Base-by-base conservation (phyloP, 2,113 vertebrate genomes). In the Paedocypris sp. region DNA sequence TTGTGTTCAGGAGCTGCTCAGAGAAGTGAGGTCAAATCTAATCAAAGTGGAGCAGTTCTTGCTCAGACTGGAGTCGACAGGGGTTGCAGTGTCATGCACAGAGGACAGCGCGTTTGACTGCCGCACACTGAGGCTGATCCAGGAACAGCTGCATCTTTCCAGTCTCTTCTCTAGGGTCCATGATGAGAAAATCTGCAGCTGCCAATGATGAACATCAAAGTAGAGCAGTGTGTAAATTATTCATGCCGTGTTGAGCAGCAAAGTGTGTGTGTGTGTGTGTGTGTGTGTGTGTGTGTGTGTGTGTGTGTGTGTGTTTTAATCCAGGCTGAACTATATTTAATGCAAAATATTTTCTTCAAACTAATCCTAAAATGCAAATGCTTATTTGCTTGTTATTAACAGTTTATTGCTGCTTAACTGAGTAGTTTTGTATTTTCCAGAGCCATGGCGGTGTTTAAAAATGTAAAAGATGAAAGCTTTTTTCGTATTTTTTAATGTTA, bases 151-250 rank as follows among this genome's bases (percentile, higher is more conserved):
- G 38, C 57, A 76, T 69, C 61, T 70, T 69, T 48, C 60, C 25
- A 43, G 41, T 18, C 7, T 23, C 29, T 66, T 45, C 59, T 43
- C 12, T 42, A 32, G 38, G 59, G 62, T 32, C 5, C 53, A 23
- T 58, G 41, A 47, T 29, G 39, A 45, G 41, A 42, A 64, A 66
- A 58, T 62, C 67, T 41, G 54, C 64, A 53, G 67, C 36, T 69
- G 50, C 67, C 62, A 9, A 16, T 59, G 45, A 66, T 42, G 29
- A 76, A 70, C 74, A 68, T 81, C 77, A 79, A 75, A 77, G 72
- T 16, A 1, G 50, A 72, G 35, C 3, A 2, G 57, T 23, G 3
- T 45, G 68, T 76, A 59, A 76, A 79, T 75, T 61, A 72, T 67
- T 67, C 63, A 69, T 62, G 20, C 41, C 22, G 39, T 26, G 46